A percentile compares a stretch with the other conserved stretches of the same genome.
Evolutionary conservation across 1,140 invertebrate species (phyloP).

Genomic region (Neodiprion virginianus): DNA sequence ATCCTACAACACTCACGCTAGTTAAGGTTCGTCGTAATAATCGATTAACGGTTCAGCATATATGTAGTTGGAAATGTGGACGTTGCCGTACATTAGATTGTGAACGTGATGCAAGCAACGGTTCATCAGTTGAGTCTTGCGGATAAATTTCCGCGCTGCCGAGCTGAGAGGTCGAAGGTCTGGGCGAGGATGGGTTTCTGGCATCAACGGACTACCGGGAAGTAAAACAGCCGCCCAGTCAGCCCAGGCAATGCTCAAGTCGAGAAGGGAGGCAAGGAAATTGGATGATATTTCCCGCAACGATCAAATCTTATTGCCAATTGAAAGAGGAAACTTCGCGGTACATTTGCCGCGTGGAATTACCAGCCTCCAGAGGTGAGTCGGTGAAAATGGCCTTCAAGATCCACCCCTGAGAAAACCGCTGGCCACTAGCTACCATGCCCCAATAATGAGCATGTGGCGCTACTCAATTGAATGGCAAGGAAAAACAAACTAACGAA

Average conservation of each 20-base stretch:
- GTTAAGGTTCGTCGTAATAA: too few species aligned
- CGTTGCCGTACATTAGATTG: too few species aligned
- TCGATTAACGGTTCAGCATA: too few species aligned
- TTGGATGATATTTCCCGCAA: conserved; percentile 60
- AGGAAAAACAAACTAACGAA: background rate
- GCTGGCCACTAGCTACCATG: background rate
- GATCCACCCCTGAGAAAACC: conserved; percentile 26
- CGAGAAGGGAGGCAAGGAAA: conserved; percentile 47
- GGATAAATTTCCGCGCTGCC: background rate
- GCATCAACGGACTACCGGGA: background rate
- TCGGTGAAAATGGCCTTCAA: conserved; percentile 37
- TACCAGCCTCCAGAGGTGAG: conserved; percentile 36
- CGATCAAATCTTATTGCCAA: conserved; percentile 60
- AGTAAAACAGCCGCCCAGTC: background rate
- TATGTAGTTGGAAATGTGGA: too few species aligned
- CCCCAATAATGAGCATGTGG: conserved; percentile 6
- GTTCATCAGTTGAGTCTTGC: background rate
- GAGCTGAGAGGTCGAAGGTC: background rate
- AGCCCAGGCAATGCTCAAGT: conserved; percentile 27
- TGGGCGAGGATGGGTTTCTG: background rate
- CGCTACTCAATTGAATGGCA: background rate
- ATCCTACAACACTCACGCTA: too few species aligned
- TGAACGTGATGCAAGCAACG: too few species aligned
- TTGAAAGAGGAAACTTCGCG: conserved; percentile 58
- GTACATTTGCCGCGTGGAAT: conserved; percentile 52